Conservation (phyloP, 1,140 invertebrate species). For the Xylocopa sonorina region DNA sequence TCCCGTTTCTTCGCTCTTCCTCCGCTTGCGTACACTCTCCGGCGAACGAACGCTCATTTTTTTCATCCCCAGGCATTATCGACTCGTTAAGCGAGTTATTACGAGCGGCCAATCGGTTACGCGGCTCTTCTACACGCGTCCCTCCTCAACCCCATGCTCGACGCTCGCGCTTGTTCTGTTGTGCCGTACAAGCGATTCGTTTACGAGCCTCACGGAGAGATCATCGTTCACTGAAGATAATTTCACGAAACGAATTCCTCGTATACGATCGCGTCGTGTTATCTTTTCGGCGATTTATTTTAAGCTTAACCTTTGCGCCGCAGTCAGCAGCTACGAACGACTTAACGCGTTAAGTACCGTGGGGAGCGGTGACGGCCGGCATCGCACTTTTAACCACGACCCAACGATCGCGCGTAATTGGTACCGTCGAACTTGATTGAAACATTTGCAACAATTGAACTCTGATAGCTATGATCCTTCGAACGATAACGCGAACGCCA, state of each 20-base stretch:
- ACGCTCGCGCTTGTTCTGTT: background rate
- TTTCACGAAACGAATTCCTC: too few species aligned
- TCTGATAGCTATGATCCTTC: background rate
- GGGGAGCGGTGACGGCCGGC: background rate
- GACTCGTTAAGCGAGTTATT: conserved; percentile 26
- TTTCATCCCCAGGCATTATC: conserved; percentile 22
- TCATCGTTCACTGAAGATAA: too few species aligned
- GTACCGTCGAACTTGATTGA: background rate
- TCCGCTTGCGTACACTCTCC: background rate
- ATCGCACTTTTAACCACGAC: background rate
- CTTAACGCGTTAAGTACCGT: background rate
- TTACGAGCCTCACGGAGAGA: background rate
- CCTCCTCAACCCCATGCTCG: too few species aligned
- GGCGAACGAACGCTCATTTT: conserved; percentile 10
- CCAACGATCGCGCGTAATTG: background rate
- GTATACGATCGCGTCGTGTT: background rate
- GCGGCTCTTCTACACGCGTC: background rate
- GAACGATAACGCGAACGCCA: background rate
- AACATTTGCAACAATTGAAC: background rate
- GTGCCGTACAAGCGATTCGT: background rate
- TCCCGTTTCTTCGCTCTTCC: background rate
- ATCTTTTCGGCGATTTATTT: background rate
- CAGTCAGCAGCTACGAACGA: background rate
- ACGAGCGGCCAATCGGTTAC: conserved; percentile 22
- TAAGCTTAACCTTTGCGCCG: background rate